These are phyloP conservation scores for Dicerorhinus sumatrensis DNA, from an alignment of 2,113 vertebrate genomes.

Conservation along the genomic window DNA sequence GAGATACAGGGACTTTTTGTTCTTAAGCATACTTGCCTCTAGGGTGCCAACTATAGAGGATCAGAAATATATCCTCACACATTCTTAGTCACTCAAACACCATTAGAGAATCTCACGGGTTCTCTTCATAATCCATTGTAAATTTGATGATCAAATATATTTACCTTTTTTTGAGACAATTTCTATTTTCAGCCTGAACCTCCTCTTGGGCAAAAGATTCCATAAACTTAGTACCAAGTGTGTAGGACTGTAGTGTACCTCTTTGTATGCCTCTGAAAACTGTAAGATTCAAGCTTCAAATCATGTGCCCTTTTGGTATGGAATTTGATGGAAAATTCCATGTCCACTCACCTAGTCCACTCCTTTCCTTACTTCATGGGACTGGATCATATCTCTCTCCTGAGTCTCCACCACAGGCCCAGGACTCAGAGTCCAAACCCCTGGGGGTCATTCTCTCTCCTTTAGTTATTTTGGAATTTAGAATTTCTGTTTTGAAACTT, in stretches of 20 bases:
- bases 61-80: not conserved
- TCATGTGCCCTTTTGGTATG: not conserved
- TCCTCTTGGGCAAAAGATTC: not conserved
- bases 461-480: not conserved
- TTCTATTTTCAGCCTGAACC: constrained; percentile 31
- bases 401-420: not conserved
- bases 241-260: not conserved
- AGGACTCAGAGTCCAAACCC: not conserved
- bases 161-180: not conserved
- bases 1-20: constrained; percentile 15
- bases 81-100: not conserved
- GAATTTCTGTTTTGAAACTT: not conserved
- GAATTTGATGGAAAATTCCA: not conserved
- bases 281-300: not conserved
- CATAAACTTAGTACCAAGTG: not conserved
- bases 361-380: not conserved
- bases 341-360: not conserved
- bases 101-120: not conserved
- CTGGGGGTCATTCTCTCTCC: not conserved
- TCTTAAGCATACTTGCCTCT: not conserved
- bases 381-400: not conserved
- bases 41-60: not conserved
- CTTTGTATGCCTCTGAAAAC: not conserved
- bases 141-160: not conserved
- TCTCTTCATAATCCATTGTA: constrained; percentile 16